phyloP scores from a whole-genome alignment of 30 jellyfish, hydroid and myxozoan species.

The Aurelia coerulea region DNA sequence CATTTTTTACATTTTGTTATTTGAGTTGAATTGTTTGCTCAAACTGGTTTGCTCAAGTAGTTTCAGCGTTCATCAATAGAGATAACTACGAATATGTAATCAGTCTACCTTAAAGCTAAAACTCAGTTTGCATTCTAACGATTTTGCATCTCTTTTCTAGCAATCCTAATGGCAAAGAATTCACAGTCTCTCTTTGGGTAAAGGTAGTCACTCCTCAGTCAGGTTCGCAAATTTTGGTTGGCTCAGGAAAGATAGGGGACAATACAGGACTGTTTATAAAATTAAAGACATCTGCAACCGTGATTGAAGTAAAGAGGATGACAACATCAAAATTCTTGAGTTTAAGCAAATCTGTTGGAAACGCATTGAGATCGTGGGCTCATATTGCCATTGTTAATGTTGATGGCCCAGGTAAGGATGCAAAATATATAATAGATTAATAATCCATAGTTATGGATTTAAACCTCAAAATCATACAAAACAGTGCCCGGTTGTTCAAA shows the following conservation, averaged over 20 bases:
- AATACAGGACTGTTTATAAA: slow-evolving; percentile 7
- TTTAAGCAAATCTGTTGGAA: background rate
- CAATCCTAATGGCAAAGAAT: slow-evolving; percentile 20
- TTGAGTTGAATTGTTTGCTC: no score
- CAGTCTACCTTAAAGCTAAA: no score
- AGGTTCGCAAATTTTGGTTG: slow-evolving; percentile 6
- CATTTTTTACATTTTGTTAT: no score
- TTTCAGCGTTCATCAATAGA: no score
- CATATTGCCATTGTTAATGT: slow-evolving; percentile 21
- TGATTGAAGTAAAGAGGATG: background rate
- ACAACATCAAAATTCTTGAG: background rate
- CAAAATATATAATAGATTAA: no score
- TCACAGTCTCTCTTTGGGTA: slow-evolving; percentile 30
- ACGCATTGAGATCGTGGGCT: slow-evolving; percentile 6
- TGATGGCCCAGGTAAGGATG: slow-evolving; percentile 1
- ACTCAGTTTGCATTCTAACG: no score
- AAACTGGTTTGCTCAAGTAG: no score
- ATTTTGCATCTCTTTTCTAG: background rate
- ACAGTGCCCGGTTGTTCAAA: no score
- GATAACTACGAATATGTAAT: no score
- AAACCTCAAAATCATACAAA: no score
- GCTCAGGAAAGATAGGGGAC: slow-evolving; percentile 11
- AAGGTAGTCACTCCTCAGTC: slow-evolving; percentile 18
- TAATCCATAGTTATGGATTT: no score
- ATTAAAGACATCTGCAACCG: background rate